phyloP scores from a whole-genome alignment of 2,888 invertebrate species.

The Isoperla grammatica region DNA sequence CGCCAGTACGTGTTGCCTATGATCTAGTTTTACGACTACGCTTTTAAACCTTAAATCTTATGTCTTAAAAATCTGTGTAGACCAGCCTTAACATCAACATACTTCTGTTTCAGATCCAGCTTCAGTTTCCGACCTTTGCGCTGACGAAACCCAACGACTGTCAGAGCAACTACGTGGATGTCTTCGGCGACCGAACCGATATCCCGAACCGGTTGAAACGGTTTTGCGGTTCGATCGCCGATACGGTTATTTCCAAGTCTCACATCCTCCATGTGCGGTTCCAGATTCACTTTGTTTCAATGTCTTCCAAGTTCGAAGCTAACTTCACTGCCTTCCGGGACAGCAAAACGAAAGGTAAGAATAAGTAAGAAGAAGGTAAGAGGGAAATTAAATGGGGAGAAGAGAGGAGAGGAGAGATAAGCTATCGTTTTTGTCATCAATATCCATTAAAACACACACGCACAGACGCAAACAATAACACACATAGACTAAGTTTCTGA shows the following conservation, averaged over 20 bases:
- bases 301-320: constrained; percentile 61
- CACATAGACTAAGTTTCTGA: no score
- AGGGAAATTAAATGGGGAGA: background rate
- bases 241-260: constrained; percentile 60
- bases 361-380: background rate
- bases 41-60: no score
- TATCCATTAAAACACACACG: no score
- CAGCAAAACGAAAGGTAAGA: constrained; percentile 46
- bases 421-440: no score
- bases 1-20: no score
- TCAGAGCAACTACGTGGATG: constrained; percentile 67
- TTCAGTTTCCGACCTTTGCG: constrained; percentile 59
- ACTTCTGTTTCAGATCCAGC: constrained; percentile 55
- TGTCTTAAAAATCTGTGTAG: no score
- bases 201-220: constrained; percentile 56
- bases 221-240: constrained; percentile 84
- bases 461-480: no score
- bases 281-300: constrained; percentile 57
- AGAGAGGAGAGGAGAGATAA: background rate
- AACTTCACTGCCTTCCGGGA: constrained; percentile 71
- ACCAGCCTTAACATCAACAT: no score
- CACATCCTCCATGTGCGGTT: constrained; percentile 71
- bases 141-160: constrained; percentile 72
- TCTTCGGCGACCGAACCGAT: constrained; percentile 61
- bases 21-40: no score